Base-by-base conservation (phyloP, 2,113 vertebrate genomes). In the Fukomys damarensis region DNA sequence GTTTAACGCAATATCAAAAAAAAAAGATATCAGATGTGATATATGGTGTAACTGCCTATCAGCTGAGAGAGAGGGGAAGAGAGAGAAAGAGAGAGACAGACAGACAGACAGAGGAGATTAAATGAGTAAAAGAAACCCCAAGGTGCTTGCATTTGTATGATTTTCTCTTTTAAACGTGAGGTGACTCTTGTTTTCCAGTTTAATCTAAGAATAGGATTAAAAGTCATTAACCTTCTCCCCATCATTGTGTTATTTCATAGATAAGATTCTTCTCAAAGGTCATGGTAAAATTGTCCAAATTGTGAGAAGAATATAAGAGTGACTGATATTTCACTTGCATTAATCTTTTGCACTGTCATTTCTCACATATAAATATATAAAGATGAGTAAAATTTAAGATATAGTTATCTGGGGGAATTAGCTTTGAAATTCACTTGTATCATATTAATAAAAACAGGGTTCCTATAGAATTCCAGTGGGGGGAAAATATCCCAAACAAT, bases 211-310 rank as follows among this genome's bases (percentile, higher is more conserved):
- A 24, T 65, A 11, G 1, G 43, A 2, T 46, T 56, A 97, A 41
- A 74, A 86, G 84, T 76, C 82, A 77, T 61, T 13, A 84, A 30
- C 63, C 28, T 83, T 16, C 0, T 82, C 70, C 35, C 76, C 2
- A 35, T 76, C 58, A 89, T 95, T 97, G 96, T 54, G 68, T 58
- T 74, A 77, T 38, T 82, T 93, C 1, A 80, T 14, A 68, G 17
- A n/a, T 26, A 26, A 6, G 22, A 7, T 93, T 95, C 41, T 82
- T 4, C 35, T 54, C 0, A 0, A 38, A 4, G 12, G 0, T 17
- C 92, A 6, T 1, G 38, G 2, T 79, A 56, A 96, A 93, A 74
- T 46, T 2, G 12, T 41, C 28, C 70, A 68, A 91, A 54, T 35
- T 72, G 1, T 52, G 26, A 38, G 32, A 19, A 54, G 10, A 46